These are phyloP conservation scores for Boloria selene DNA, from an alignment of 2,888 invertebrate species.

Conservation along the genomic window DNA sequence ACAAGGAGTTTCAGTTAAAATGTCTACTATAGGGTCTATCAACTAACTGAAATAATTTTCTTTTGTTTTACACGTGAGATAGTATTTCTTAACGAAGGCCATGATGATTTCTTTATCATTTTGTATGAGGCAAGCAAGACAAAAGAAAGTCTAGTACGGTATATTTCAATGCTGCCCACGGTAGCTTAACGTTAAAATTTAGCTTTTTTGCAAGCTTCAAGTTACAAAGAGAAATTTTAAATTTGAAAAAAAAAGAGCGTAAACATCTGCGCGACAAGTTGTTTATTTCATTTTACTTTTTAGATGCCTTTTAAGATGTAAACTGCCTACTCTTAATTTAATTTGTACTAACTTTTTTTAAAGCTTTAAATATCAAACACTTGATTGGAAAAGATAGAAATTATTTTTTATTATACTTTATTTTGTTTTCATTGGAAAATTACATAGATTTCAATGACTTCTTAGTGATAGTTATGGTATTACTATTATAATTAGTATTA, in stretches of 20 bases:
- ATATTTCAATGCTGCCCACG: conserved; percentile 18
- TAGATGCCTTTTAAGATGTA: conserved; percentile 6
- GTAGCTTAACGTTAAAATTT: conserved; percentile 16
- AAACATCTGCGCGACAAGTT: conserved; percentile 7
- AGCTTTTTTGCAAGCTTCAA: conserved; percentile 8
- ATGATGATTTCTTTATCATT: conserved; percentile 8
- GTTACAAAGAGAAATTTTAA: conserved; percentile 8
- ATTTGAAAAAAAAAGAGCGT: conserved; percentile 2
- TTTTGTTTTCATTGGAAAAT: not conserved
- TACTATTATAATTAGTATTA: not conserved
- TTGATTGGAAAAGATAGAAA: too few relatives aligned
- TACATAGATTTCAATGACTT: too few relatives aligned
- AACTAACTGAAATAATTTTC: conserved; percentile 1
- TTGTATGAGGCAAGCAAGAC: conserved; percentile 9
- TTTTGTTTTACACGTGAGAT: conserved; percentile 1
- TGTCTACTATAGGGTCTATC: not conserved
- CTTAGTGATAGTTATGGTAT: not conserved
- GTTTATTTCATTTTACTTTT: conserved; percentile 11
- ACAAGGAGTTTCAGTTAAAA: too few relatives aligned
- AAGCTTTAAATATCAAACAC: too few relatives aligned
- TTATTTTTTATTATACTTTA: too few relatives aligned
- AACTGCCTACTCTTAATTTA: not conserved
- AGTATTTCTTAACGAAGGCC: conserved; percentile 6
- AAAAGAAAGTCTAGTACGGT: conserved; percentile 14
- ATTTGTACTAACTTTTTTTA: too few relatives aligned